A percentile compares a stretch with the other conserved stretches of the same genome.
Conservation (phyloP, 2,113 vertebrate genomes). For the Forbesichthys papilliferus region DNA sequence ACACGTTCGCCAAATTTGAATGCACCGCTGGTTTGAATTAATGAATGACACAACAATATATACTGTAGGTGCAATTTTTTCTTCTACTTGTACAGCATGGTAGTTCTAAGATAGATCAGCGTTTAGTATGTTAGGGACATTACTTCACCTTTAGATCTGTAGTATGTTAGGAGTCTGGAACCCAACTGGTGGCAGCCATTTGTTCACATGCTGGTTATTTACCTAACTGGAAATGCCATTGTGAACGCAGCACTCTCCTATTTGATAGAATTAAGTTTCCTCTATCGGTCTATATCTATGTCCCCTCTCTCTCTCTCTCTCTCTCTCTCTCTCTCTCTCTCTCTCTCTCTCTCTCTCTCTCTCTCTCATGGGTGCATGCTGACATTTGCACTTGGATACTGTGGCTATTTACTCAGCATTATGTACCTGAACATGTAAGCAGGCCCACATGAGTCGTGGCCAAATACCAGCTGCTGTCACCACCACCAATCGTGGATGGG, state of each 20-base stretch:
- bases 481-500: constrained; percentile 18
- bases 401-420: constrained; percentile 50
- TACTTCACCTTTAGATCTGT: no score
- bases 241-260: constrained; percentile 19
- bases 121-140: no score
- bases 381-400: constrained; percentile 66
- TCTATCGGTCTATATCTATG: no score
- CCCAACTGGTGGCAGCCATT: constrained; percentile 42
- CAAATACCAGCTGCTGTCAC: constrained; percentile 44
- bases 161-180: constrained; percentile 3
- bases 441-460: constrained; percentile 38
- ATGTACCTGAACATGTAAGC: constrained; percentile 50
- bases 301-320: not conserved
- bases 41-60: no score
- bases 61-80: no score
- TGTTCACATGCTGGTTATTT: constrained; percentile 59
- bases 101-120: constrained; percentile 24
- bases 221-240: constrained; percentile 64
- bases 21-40: no score
- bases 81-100: not conserved
- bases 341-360: constrained; percentile 5
- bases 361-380: constrained; percentile 43
- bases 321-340: constrained; percentile 6
- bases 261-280: no score
- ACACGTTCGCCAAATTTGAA: no score